phyloP scores from a whole-genome alignment of 1,140 invertebrate genomes.

The Laupala kohalensis region DNA sequence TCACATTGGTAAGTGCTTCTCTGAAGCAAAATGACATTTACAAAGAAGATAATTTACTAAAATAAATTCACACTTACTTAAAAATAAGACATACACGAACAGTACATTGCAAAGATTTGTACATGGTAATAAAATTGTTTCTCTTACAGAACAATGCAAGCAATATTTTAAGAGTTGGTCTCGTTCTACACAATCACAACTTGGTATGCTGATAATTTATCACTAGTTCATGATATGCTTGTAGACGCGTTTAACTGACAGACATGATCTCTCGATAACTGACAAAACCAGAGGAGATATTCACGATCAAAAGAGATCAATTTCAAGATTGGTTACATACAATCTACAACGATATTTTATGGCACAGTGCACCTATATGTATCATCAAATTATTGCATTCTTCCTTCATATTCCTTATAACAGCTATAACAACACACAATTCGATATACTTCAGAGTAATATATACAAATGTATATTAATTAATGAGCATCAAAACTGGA shows the following conservation, averaged over 20 bases:
- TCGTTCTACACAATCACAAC: not conserved
- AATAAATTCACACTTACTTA: not conserved
- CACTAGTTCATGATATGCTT: not conserved
- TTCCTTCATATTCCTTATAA: not conserved
- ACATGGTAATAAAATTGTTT: not conserved
- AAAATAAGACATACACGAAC: not conserved
- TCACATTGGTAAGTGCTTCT: not conserved
- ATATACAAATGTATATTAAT: not conserved
- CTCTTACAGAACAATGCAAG: not conserved
- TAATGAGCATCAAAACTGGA: not conserved
- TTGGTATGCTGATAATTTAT: not conserved
- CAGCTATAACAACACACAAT: not conserved
- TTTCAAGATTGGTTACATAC: not conserved
- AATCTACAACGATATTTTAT: not conserved
- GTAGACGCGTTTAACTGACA: not conserved
- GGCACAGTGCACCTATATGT: not conserved
- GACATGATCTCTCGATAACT: not conserved
- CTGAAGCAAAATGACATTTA: not conserved
- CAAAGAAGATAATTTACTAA: not conserved
- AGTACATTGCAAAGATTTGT: not conserved
- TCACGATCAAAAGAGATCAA: not conserved
- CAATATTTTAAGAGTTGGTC: not conserved
- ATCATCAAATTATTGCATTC: not conserved
- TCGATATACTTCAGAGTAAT: not conserved
- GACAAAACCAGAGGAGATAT: not conserved